A percentile compares a stretch with the other conserved stretches of the same genome.
These are phyloP conservation scores for Cephus sareptanus DNA, from an alignment of 2,888 invertebrate species.

Conservation along the genomic window DNA sequence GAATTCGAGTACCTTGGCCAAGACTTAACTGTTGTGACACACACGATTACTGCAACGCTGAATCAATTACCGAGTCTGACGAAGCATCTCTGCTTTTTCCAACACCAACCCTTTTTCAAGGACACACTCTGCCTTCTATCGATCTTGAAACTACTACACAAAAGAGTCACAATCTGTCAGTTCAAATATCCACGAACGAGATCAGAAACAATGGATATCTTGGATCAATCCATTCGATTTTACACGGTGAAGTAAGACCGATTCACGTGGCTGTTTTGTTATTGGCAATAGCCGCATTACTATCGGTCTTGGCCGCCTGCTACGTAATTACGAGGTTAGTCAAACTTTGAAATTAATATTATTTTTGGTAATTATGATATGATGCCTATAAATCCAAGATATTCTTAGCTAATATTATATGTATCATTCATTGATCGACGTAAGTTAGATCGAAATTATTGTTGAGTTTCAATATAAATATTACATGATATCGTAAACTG, in stretches of 20 bases:
- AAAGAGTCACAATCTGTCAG: background rate
- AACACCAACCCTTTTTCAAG: background rate
- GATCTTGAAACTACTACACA: background rate
- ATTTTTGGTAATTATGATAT: background rate
- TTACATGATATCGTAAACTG: background rate
- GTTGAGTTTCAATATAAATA: background rate
- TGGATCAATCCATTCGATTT: background rate
- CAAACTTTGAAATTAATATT: background rate
- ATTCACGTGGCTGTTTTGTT: conserved; percentile 49
- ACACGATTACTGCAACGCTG: conserved; percentile 52
- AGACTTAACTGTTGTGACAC: conserved; percentile 50
- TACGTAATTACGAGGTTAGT: conserved; percentile 54
- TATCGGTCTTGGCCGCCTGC: conserved; percentile 53
- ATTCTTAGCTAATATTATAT: background rate
- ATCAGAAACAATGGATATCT: background rate
- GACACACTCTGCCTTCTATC: background rate
- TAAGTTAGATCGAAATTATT: background rate
- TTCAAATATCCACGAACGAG: background rate
- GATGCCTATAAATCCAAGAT: background rate
- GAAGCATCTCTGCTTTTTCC: background rate
- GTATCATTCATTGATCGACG: background rate
- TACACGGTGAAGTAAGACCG: conserved; percentile 21
- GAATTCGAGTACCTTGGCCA: conserved; percentile 42
- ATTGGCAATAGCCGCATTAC: conserved; percentile 48
- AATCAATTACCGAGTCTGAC: conserved; percentile 9